These are phyloP conservation scores for Okapia johnstoni DNA, from an alignment of 2,113 vertebrate species.

Conservation along the genomic window DNA sequence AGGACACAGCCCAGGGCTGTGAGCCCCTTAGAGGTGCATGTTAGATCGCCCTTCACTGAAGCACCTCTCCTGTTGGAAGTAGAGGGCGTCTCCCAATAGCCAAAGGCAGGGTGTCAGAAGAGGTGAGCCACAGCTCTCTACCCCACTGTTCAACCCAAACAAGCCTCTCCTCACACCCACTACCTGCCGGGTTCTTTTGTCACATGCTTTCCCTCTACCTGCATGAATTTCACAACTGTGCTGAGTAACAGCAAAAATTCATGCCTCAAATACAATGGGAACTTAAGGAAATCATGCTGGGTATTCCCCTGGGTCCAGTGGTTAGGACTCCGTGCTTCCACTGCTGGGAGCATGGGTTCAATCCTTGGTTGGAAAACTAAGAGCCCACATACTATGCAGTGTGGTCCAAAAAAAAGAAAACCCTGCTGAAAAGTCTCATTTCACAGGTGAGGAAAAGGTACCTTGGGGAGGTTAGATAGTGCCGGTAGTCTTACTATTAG, in stretches of 20 bases:
- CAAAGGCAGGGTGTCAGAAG: no score
- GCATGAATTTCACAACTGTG: not conserved
- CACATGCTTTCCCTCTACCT: not conserved
- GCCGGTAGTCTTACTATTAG: no score
- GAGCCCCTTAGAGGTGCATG: not conserved
- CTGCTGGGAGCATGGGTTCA: not conserved
- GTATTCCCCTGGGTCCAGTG: not conserved
- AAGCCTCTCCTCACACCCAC: not conserved
- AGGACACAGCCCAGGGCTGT: not conserved
- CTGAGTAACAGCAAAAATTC: not conserved
- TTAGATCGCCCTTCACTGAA: not conserved
- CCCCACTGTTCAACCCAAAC: no score
- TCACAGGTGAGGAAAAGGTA: not conserved
- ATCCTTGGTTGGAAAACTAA: not conserved
- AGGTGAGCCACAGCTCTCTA: not conserved
- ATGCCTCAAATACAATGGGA: not conserved
- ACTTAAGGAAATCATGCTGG: not conserved
- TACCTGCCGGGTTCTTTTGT: not conserved
- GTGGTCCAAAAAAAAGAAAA: not conserved
- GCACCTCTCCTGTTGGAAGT: rapidly evolving
- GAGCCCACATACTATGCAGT: not conserved
- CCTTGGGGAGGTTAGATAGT: not conserved
- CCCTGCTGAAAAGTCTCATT: not conserved
- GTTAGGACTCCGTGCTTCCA: not conserved
- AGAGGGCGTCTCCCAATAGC: rapidly evolving